phyloP scores from a whole-genome alignment of 2,113 vertebrate species.

The Chamaetylas fuelleborni region DNA sequence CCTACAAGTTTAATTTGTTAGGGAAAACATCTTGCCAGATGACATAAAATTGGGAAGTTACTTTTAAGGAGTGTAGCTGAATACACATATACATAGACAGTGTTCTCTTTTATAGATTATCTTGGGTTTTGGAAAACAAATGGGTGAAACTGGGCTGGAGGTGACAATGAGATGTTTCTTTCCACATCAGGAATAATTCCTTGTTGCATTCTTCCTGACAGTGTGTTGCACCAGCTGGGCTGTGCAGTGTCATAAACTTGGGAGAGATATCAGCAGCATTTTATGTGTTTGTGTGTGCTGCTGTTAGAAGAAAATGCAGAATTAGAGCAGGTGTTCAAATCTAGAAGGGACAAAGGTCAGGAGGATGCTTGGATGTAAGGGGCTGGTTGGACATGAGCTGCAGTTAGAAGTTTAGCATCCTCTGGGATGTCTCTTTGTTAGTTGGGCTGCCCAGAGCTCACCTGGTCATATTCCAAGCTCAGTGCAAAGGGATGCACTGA shows the following conservation, averaged over 20 bases:
- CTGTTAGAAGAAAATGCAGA: background rate
- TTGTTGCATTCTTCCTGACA: rapidly evolving
- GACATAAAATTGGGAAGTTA: background rate
- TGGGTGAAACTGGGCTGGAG: background rate
- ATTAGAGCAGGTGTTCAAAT: background rate
- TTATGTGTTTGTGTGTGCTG: background rate
- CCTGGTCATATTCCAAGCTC: background rate
- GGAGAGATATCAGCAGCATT: background rate
- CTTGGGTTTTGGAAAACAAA: background rate
- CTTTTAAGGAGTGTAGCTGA: background rate
- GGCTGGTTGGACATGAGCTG: background rate
- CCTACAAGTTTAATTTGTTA: background rate
- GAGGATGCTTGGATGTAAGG: background rate
- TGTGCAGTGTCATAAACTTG: background rate
- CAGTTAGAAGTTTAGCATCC: background rate
- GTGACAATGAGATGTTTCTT: background rate
- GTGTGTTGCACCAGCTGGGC: rapidly evolving
- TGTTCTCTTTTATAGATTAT: background rate
- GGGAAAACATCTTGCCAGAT: background rate
- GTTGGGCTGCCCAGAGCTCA: background rate
- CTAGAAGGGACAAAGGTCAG: background rate
- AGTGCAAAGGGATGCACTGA: background rate
- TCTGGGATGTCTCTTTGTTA: background rate
- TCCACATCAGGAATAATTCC: background rate
- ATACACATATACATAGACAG: too few species aligned